Evolutionary conservation across 2,113 vertebrate species (phyloP).

Genomic region (Takifugu flavidus): DNA sequence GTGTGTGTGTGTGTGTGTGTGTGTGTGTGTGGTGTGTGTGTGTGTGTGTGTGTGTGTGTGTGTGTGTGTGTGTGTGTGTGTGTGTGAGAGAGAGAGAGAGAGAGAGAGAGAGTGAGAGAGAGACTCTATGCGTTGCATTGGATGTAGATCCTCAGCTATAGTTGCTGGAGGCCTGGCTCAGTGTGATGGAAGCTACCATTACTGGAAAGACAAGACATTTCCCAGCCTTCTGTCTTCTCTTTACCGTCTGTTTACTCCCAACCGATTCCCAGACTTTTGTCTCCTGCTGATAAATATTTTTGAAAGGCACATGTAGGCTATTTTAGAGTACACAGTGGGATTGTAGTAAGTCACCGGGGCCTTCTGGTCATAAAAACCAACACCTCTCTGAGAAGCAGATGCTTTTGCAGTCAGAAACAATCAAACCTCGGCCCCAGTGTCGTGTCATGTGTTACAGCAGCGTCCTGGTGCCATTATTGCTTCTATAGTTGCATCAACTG

Average conservation of each 20-base stretch:
- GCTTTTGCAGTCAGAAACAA: conserved; percentile 34
- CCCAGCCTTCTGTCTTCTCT: conserved; percentile 40
- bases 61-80: background rate
- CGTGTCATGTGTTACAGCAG: conserved; percentile 11
- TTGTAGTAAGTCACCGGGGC: conserved; percentile 46
- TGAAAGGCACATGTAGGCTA: background rate
- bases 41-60: background rate
- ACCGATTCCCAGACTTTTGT: conserved; percentile 30
- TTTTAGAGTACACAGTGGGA: conserved; percentile 30
- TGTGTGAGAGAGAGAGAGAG: background rate
- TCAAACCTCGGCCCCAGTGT: conserved; percentile 26
- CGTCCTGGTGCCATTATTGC: conserved; percentile 19
- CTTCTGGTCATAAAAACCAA: conserved; percentile 24
- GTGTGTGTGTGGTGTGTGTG: conserved; percentile 1
- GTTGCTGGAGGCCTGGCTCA: conserved; percentile 49
- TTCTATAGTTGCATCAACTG: background rate
- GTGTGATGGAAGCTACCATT: conserved; percentile 52
- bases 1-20: conserved; percentile 3
- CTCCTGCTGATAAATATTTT: background rate
- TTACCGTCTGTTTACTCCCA: conserved; percentile 44
- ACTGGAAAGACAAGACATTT: conserved; percentile 40
- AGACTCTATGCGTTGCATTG: conserved; percentile 2
- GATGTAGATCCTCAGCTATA: conserved; percentile 38
- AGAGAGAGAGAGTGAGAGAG: conserved; percentile 1
- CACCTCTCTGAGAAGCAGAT: conserved; percentile 15